phyloP scores from a whole-genome alignment of 1,140 invertebrate genomes.

The Drosophila tani region DNA sequence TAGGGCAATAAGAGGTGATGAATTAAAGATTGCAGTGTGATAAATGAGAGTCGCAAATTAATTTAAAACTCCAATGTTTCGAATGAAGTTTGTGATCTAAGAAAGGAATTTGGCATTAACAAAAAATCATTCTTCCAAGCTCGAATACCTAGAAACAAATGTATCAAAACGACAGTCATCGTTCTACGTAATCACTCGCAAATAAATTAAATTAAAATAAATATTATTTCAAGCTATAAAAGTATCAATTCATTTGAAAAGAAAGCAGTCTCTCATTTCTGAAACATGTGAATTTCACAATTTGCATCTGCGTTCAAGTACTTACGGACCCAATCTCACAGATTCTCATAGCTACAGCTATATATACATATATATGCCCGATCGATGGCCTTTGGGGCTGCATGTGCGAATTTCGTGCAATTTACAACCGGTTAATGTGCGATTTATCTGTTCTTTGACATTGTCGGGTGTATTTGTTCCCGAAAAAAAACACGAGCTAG shows the following conservation, averaged over 20 bases:
- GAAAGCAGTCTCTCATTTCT: conserved; percentile 3
- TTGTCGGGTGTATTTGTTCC: conserved; percentile 23
- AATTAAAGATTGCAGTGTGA: conserved; percentile 6
- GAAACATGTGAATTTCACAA: conserved; percentile 18
- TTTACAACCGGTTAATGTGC: conserved; percentile 69
- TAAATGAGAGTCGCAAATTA: background rate
- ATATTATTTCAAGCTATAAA: background rate
- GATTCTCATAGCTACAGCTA: conserved; percentile 2
- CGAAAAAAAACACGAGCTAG: conserved; percentile 46
- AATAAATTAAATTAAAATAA: conserved; percentile 7
- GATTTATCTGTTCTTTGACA: conserved; percentile 76
- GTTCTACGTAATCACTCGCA: background rate
- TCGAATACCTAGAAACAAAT: background rate
- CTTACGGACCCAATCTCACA: background rate
- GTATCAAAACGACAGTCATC: conserved; percentile 2
- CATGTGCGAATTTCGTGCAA: conserved; percentile 41
- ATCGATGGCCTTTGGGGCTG: conserved; percentile 30
- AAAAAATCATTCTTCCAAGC: too few species aligned
- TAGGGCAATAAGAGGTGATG: conserved; percentile 1
- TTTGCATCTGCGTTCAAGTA: conserved; percentile 8
- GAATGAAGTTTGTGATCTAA: too few species aligned
- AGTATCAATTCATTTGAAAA: conserved; percentile 3
- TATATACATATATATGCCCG: conserved; percentile 1
- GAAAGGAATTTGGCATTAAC: too few species aligned
- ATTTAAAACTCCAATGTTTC: background rate